Evolutionary conservation across 2,888 invertebrate species (phyloP), one percentile per base, ranked within the genome.

Genomic region (Bugula neritina): DNA sequence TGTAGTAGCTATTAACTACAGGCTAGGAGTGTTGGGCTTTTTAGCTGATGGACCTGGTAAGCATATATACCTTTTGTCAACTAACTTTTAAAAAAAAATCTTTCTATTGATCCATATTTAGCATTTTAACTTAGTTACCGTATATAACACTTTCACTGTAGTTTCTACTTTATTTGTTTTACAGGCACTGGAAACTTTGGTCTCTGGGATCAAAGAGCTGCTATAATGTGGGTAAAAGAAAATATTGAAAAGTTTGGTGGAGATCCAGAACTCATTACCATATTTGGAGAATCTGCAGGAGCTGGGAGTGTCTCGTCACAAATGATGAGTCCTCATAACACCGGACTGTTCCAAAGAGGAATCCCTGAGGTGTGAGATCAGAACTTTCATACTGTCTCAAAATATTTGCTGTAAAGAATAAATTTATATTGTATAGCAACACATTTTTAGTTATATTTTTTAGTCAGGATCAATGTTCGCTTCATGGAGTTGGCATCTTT

Each of bases 291-390:
- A 25, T 55, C 55, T 23, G 55, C 55, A 55, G 55, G 55, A 55
- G 55, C 55, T 25, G 55, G 55, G 10, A 55, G 55, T 55, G 55
- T 55, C n/a, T 17, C 55, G 5, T 10, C 55, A 17, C 25, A 77
- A 25, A 69, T 63, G 29, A 23, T 75, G n/a, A 69, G 52, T 55
- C 72, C 72, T 2, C n/a, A 35, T 29, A 74, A 75, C 35, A 52
- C 57, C 2, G 75, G 74, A 29, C 54, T 75, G 25, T 72, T 75
- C 69, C 73, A 75, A 54, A 63, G 73, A 23, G 73, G 72, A 1
- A 75, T 74, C 31, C 63, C 71, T 1, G 69, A 74, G 57, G n/a
- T 43, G n/a, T n/a, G n/a, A n/a, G n/a, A n/a, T n/a, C n/a, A n/a
- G n/a, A n/a, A n/a, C n/a, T n/a, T n/a, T n/a, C n/a, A n/a, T n/a